Evolutionary conservation across 2,113 vertebrate species (phyloP).

Genomic region (Megaceryle torquata): DNA sequence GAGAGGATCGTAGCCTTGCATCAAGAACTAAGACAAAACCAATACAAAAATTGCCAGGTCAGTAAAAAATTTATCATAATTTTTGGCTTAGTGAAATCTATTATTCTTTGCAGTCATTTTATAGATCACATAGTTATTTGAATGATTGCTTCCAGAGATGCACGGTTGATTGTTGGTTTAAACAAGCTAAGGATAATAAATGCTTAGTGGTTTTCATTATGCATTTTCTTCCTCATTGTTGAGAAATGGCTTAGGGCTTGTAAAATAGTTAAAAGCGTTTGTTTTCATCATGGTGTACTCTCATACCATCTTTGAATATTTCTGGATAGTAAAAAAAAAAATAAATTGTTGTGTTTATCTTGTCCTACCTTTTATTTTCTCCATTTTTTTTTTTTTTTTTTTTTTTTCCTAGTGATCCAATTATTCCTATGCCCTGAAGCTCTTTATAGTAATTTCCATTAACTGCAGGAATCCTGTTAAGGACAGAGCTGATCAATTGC

Average conservation of each 20-base stretch:
- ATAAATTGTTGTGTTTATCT: neutral
- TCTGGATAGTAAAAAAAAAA: neutral
- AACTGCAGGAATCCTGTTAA: constrained; percentile 70
- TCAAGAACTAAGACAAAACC: constrained; percentile 64
- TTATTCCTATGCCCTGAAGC: constrained; percentile 62
- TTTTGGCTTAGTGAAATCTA: neutral
- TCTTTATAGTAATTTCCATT: constrained; percentile 68
- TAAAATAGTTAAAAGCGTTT: neutral
- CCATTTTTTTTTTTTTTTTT: neutral
- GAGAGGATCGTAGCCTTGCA: constrained; percentile 71
- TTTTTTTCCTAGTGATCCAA: constrained; percentile 31
- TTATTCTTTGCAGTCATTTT: neutral
- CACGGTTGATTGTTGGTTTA: neutral
- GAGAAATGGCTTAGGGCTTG: neutral
- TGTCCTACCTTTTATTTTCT: neutral
- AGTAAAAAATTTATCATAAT: neutral
- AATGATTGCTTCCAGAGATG: neutral
- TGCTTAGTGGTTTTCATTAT: neutral
- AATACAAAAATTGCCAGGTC: constrained; percentile 63
- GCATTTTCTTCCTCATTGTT: neutral
- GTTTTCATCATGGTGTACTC: neutral
- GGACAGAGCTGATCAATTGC: constrained; percentile 62
- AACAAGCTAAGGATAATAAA: neutral
- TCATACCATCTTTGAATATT: neutral
- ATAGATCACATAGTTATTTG: neutral